Base-by-base conservation (phyloP, 53 echinoderm and acorn worm genomes). In the Zoroaster sp. region DNA sequence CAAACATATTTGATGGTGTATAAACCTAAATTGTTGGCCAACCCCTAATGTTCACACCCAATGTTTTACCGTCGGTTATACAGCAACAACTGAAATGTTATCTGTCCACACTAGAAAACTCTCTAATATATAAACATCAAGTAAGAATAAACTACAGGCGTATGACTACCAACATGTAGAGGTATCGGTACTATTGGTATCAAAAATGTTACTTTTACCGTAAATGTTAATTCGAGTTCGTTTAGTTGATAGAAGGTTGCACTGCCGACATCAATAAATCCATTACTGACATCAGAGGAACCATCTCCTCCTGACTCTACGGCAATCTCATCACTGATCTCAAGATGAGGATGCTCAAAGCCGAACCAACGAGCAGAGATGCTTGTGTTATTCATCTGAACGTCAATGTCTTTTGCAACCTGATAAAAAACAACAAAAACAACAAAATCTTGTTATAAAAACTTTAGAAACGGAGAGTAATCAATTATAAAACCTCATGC, bases 281-380 rank as follows among this genome's bases (percentile, higher is more conserved):
- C 89, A 73, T 18, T 47, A 34, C 73, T 82, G 76, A 91, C 77
- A 49, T 86, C 86, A 17, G n/a, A 37, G 3, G 40, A 35, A 33
- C 69, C 76, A 0, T 34, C 23, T 11, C 38, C 31, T 36, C 18
- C 35, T 21, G 76, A 40, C 15, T 86, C 86, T 17, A 91, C 75
- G 17, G 76, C 86, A 28, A 91, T 44, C 40, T 86, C 80, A 86
- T 91, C 85, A 35, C 23, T 54, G 32, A 91, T 75, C 14, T 86
- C 67, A 9, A 75, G 75, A 49, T 91, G 78, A 23, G 91, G 91
- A 78, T 91, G 91, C 13, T 75, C 77, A 87, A 91, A 91, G n/a
- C 91, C 91, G 41, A 55, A 89, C 90, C 90, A 89, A 18, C 45
- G 72, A 20, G 82, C 90, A 3, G 81, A 72, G 20, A 89, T n/a